Evolutionary conservation across 2,888 invertebrate species (phyloP), one percentile per base, ranked within the genome.

Genomic region (Eupithecia dodoneata): DNA sequence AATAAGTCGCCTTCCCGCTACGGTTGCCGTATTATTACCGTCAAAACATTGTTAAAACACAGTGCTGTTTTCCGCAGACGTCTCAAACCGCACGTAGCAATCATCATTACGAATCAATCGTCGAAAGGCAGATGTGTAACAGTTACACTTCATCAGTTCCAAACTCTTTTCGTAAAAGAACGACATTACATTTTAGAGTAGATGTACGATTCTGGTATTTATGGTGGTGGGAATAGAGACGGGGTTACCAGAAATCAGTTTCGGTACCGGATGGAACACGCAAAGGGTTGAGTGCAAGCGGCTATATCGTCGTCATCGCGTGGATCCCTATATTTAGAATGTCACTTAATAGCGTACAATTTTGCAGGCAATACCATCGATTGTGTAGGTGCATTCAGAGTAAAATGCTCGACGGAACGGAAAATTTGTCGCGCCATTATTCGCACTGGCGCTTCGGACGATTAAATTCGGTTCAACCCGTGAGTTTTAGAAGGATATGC

Each of bases 381-480:
- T 94, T 94, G 94, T 94, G 90, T 90, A 87, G 91, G 89, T 91
- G 93, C 93, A 93, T 91, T 93, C 93, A 92, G 88, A 94, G 94
- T 93, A 92, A 94, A 94, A 93, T 94, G 94, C 88, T 92, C 93
- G 90, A 86, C 90, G 91, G 90, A 88, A 92, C 89, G 94, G 94
- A 95, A 95, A 95, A 94, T 95, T 93, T 92, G 94, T 91, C 91
- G 89, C 88, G 89, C 92, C 88, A 93, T 94, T 94, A 93, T 92
- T 92, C 92, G 90, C 92, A 93, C 91, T 93, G 87, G 88, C 89
- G 91, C 90, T 92, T 89, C 88, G 91, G 88, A 87, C 94, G 93
- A 93, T 94, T 94, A 93, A 94, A 93, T 92, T 91, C 89, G 89
- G 88, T 88, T 90, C 90, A 89, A 76, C 85, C 86, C 87, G 87